Conservation (phyloP, 2,113 vertebrate genomes). For the Anoplopoma fimbria region DNA sequence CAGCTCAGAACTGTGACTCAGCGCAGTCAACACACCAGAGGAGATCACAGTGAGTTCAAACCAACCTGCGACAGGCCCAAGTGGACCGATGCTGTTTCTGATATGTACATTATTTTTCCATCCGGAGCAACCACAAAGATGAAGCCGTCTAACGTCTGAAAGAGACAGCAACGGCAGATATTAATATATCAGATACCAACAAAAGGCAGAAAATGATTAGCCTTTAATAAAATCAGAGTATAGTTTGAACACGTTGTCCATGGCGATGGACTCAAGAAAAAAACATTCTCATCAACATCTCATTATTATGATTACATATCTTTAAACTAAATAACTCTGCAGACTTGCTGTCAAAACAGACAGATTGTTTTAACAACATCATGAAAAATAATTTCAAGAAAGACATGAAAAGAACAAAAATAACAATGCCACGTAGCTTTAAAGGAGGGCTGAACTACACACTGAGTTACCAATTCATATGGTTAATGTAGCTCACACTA, state of each 20-base stretch:
- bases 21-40: neutral
- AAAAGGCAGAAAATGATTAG: neutral
- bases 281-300: too few species aligned
- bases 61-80: slow-evolving; percentile 96
- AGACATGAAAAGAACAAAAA: neutral
- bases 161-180: neutral
- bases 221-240: neutral
- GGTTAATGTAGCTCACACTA: too few species aligned
- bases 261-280: too few species aligned
- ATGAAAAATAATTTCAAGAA: neutral
- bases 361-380: neutral
- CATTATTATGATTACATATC: neutral
- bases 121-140: slow-evolving; percentile 99
- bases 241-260: too few species aligned
- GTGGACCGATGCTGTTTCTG: slow-evolving; percentile 97
- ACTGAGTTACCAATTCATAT: neutral
- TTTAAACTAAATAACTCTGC: neutral
- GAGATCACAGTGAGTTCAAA: neutral
- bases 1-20: slow-evolving; percentile 41
- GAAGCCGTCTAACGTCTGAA: slow-evolving; percentile 96
- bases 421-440: neutral
- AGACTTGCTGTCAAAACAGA: neutral
- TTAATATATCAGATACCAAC: neutral
- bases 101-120: slow-evolving; percentile 99
- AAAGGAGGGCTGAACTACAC: neutral